Evolutionary conservation across 92 coral and sea anemone genomes (phyloP).

Genomic region (Plumapathes pennacea): DNA sequence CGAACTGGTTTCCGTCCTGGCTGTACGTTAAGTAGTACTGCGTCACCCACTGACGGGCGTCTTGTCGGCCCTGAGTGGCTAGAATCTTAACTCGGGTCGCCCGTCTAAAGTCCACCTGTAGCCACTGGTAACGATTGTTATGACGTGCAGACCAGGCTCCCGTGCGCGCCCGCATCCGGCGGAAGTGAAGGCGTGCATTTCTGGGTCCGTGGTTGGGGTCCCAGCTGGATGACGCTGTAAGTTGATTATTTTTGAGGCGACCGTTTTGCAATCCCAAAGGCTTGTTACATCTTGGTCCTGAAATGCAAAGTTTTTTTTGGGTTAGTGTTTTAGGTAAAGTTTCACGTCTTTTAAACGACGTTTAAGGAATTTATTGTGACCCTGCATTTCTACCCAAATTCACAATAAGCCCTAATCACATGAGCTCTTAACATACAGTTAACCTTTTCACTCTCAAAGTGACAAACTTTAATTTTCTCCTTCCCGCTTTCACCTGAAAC

Average conservation of each 20-base stretch:
- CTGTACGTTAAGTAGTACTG: constrained; percentile 49
- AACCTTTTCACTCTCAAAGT: too few relatives aligned
- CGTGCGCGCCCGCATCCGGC: constrained; percentile 35
- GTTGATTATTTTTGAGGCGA: constrained; percentile 38
- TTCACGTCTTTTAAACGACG: too few relatives aligned
- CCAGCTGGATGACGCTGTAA: constrained; percentile 60
- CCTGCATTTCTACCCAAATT: too few relatives aligned
- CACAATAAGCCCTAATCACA: too few relatives aligned
- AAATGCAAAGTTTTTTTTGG: too few relatives aligned
- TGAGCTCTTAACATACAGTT: too few relatives aligned
- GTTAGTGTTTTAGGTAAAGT: too few relatives aligned
- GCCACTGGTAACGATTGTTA: constrained; percentile 63
- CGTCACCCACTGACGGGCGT: constrained; percentile 61
- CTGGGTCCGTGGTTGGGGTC: constrained; percentile 51
- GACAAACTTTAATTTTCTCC: too few relatives aligned
- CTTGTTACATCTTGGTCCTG: constrained; percentile 62
- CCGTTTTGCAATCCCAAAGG: constrained; percentile 62
- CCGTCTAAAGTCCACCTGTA: constrained; percentile 50
- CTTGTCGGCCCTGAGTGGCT: constrained; percentile 57
- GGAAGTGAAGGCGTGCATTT: constrained; percentile 50
- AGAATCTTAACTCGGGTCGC: constrained; percentile 49
- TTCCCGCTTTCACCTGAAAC: too few relatives aligned
- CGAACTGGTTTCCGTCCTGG: constrained; percentile 50
- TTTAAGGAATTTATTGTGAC: too few relatives aligned
- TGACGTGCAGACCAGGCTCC: constrained; percentile 63